A percentile compares a stretch with the other conserved stretches of the same genome.
Conservation (phyloP, 2,888 invertebrate species). For the Malthinus flaveolus region DNA sequence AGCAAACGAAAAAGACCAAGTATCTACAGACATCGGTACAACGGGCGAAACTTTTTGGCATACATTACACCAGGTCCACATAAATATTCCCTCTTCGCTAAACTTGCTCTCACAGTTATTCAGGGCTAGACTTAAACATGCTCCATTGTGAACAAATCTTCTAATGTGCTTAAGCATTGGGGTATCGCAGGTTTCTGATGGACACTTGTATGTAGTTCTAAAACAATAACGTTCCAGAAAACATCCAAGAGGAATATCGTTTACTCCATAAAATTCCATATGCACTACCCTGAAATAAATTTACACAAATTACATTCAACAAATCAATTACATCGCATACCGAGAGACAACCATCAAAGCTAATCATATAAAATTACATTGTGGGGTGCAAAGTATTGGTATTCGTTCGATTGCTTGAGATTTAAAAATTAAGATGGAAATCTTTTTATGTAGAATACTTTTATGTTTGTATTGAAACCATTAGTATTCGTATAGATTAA, state of each 20-base stretch:
- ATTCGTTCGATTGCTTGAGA: too few relatives aligned
- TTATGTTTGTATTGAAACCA: too few relatives aligned
- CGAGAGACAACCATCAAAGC: too few relatives aligned
- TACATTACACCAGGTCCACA: constrained; percentile 83
- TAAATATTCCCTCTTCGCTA: constrained; percentile 64
- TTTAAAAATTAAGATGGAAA: too few relatives aligned
- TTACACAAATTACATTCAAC: too few relatives aligned
- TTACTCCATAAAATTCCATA: constrained; percentile 94
- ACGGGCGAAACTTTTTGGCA: constrained; percentile 72
- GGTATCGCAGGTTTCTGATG: constrained; percentile 75
- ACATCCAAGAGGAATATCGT: constrained; percentile 93
- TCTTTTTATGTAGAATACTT: too few relatives aligned
- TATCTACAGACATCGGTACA: constrained; percentile 74
- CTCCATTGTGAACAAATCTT: constrained; percentile 88
- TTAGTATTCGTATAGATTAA: too few relatives aligned
- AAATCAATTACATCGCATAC: too few relatives aligned
- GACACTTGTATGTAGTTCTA: constrained; percentile 80
- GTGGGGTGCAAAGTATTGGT: too few relatives aligned
- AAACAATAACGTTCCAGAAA: constrained; percentile 94
- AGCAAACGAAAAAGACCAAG: constrained; percentile 85
- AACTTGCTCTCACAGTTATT: constrained; percentile 61
- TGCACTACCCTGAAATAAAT: constrained; percentile 70
- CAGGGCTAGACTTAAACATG: constrained; percentile 79
- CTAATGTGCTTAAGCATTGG: constrained; percentile 87
- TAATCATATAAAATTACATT: too few relatives aligned